phyloP scores from a whole-genome alignment of 2,797 vertebrate species.

The Pteropus rufus region DNA sequence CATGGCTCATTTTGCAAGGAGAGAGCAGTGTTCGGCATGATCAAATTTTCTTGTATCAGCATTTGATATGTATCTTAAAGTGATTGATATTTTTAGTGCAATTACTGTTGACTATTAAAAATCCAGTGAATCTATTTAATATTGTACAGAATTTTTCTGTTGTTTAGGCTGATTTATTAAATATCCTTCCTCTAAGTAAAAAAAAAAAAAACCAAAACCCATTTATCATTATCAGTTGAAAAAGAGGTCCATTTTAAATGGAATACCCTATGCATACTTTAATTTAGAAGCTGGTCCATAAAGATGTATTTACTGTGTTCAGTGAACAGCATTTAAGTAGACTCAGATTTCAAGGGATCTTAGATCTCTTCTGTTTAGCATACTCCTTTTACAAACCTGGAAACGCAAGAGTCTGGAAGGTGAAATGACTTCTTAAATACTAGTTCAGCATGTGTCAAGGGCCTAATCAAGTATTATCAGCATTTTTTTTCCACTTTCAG shows the following conservation, averaged over 20 bases:
- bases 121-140: not conserved
- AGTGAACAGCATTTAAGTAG: not conserved
- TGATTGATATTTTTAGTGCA: not conserved
- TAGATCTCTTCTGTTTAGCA: not conserved
- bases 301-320: not conserved
- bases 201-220: not conserved
- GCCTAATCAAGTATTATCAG: not conserved
- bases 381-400: not conserved
- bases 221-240: not conserved
- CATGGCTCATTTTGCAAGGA: not conserved
- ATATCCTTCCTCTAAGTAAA: not conserved
- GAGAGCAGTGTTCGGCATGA: not conserved
- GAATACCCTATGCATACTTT: not conserved
- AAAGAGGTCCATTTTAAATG: not conserved
- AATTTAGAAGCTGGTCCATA: not conserved
- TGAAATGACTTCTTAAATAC: not conserved
- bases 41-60: not conserved
- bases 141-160: not conserved
- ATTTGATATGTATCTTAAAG: not conserved
- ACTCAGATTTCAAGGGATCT: not conserved
- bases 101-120: not conserved
- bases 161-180: not conserved
- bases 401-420: not conserved
- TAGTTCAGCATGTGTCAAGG: not conserved
- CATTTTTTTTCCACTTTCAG: not conserved